Evolutionary conservation across 2,888 invertebrate species (phyloP), one percentile per base, ranked within the genome.

Genomic region (Metallyticus violacea): DNA sequence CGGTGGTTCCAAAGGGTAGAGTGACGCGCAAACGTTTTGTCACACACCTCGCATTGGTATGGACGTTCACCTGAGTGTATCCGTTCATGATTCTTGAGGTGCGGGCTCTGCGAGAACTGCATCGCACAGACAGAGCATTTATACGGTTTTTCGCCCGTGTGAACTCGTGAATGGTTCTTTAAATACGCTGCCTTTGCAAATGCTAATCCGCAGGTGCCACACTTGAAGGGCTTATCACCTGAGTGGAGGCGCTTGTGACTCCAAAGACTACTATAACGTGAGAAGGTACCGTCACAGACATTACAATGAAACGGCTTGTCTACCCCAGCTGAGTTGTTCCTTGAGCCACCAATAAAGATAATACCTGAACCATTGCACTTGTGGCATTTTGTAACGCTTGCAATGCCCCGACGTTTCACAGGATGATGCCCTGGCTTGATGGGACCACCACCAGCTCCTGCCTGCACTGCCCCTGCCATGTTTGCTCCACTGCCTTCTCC

Each of bases 131-230:
- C 97, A 90, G 95, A 95, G 92, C 97, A 97, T 91, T 96, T 96
- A 90, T 90, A 91, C 7, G 91, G 91, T 86, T 91, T 90, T 91
- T 93, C 89, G 62, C 97, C 97, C 0, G 97, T 97, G 89, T 97
- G 97, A 90, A 97, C 97, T 89, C 97, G 94, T 84, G 96, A 96
- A 91, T 97, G 97, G 91, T 97, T 97, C 91, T 97, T 97, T 89
- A 97, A 93, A 92, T 97, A 97, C n/a, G 97, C 97, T 86, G 97
- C 97, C 91, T 97, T 97, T 86, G 97, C 97, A 91, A 97, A 97
- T 77, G 97, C 97, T 90, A 97, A 93, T 25, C 97, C 97, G 91
- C 97, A 97, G 88, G 97, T 96, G 89, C 96, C 96, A 92, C 97
- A 97, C 92, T 97, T 97, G 92, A 97, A 97, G 90, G 97, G 97